A percentile compares a stretch with the other conserved stretches of the same genome.
Evolutionary conservation across 2,113 vertebrate species (phyloP).

Genomic region (Nanorana parkeri): DNA sequence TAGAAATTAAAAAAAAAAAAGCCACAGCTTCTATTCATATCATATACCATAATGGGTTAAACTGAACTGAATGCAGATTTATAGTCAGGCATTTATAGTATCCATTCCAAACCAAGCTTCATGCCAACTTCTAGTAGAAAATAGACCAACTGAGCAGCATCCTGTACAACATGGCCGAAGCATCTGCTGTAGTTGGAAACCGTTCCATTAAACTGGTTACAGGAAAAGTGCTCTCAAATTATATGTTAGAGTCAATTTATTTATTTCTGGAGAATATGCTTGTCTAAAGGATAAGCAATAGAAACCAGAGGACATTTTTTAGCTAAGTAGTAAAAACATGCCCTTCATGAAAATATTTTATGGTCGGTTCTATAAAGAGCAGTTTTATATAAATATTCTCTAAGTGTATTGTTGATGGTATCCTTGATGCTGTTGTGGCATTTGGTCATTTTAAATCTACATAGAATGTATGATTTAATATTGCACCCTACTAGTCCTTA

Average conservation of each 20-base stretch:
- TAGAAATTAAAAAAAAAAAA: too few species aligned
- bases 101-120: not conserved
- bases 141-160: slow-evolving; percentile 14
- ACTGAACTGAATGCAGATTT: not conserved
- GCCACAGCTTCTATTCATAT: too few species aligned
- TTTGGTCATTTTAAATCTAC: too few species aligned
- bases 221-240: slow-evolving; percentile 7
- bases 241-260: slow-evolving; percentile 8
- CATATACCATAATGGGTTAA: not conserved
- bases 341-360: slow-evolving; percentile 14
- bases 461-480: too few species aligned
- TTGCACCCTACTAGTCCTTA: too few species aligned
- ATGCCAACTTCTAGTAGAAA: slow-evolving; percentile 26
- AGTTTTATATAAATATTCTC: slow-evolving; percentile 28
- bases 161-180: slow-evolving; percentile 23
- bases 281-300: not conserved
- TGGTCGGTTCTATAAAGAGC: not conserved
- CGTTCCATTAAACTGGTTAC: not conserved
- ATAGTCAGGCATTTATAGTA: not conserved
- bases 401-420: not conserved
- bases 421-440: too few species aligned
- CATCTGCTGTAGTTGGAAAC: slow-evolving; percentile 27
- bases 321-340: not conserved
- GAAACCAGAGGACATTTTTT: not conserved
- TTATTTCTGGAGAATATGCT: not conserved